These are phyloP conservation scores for Chaetops frenatus DNA, from an alignment of 2,113 vertebrate species.

Conservation along the genomic window DNA sequence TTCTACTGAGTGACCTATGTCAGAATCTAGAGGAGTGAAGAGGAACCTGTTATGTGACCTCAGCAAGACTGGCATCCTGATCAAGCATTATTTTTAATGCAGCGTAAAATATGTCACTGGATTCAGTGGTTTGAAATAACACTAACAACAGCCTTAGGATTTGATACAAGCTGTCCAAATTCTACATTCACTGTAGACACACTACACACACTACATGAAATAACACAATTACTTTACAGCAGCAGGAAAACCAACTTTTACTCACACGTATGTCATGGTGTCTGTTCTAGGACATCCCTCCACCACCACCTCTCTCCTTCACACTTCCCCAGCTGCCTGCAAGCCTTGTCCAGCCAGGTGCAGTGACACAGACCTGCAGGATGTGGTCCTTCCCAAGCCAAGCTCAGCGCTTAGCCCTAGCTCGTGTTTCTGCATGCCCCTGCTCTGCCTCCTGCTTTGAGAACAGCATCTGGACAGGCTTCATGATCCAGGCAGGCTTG, in stretches of 20 bases:
- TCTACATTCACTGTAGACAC: neutral
- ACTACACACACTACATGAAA: rapidly evolving
- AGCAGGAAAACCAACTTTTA: neutral
- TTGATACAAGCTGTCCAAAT: neutral
- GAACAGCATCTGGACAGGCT: neutral
- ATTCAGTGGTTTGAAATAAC: neutral
- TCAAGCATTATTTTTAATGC: neutral
- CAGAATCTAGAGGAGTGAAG: neutral
- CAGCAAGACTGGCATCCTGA: neutral
- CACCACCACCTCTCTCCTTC: neutral
- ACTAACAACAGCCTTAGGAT: neutral
- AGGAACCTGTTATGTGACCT: neutral
- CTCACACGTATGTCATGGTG: rapidly evolving
- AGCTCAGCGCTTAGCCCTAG: neutral
- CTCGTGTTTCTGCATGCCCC: neutral
- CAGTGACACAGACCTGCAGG: neutral
- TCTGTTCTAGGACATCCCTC: neutral
- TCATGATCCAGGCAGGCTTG: neutral
- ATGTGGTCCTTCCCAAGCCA: neutral
- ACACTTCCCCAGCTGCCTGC: neutral
- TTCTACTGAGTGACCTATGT: neutral
- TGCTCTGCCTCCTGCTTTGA: neutral
- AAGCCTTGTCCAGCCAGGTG: rapidly evolving
- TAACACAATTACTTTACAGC: neutral
- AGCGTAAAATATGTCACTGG: neutral